Evolutionary conservation across 2,888 invertebrate species (phyloP).

Genomic region (Tachina lurida): DNA sequence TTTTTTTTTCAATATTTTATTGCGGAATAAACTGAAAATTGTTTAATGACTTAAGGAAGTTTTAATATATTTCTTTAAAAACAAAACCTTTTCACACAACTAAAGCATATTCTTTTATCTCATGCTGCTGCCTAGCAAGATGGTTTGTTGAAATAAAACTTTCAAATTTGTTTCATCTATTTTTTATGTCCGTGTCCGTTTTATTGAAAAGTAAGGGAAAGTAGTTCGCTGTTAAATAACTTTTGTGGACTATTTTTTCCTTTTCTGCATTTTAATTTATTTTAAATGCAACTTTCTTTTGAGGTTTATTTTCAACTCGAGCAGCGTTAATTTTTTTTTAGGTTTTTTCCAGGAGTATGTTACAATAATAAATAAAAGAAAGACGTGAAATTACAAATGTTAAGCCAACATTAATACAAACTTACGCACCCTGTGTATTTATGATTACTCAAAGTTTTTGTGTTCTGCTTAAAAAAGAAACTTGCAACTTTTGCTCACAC

Average conservation of each 20-base stretch:
- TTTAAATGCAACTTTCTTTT: conserved; percentile 28
- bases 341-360: conserved; percentile 1
- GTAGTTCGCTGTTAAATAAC: conserved; percentile 14
- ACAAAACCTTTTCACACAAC: not conserved
- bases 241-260: not conserved
- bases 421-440: not conserved
- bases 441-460: conserved; percentile 26
- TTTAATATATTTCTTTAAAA: too few species aligned
- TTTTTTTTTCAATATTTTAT: too few species aligned
- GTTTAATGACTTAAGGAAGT: too few species aligned
- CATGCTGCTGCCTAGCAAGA: not conserved
- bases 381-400: conserved; percentile 37
- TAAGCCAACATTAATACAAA: conserved; percentile 10
- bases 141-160: conserved; percentile 8
- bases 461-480: conserved; percentile 14
- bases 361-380: not conserved
- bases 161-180: not conserved
- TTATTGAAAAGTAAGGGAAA: conserved; percentile 32
- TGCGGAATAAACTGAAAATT: too few species aligned
- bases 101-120: not conserved
- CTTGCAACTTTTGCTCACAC: conserved; percentile 15
- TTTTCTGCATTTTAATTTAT: conserved; percentile 24
- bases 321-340: conserved; percentile 53
- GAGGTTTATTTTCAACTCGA: conserved; percentile 31
- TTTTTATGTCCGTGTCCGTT: conserved; percentile 34